Evolutionary conservation across 2,113 vertebrate species (phyloP).

Genomic region (Larimichthys crocea): DNA sequence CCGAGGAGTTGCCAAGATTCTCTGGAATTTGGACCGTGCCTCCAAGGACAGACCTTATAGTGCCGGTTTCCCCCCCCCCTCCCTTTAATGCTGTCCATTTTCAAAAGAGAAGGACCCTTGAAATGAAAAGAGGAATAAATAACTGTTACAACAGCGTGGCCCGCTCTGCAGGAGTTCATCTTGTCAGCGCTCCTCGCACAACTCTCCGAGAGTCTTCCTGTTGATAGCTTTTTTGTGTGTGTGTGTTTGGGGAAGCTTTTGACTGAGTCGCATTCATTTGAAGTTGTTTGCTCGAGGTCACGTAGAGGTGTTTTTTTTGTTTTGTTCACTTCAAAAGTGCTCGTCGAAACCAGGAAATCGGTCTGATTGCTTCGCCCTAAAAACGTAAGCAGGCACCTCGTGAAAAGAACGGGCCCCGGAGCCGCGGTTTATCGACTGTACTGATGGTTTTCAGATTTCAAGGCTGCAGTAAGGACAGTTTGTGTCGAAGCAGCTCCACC

Average conservation of each 20-base stretch:
- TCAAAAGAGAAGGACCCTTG: slow-evolving; percentile 73
- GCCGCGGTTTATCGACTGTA: not conserved
- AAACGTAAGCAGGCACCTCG: too few species aligned
- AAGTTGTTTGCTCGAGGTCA: slow-evolving; percentile 32
- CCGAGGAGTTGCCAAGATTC: slow-evolving; percentile 84
- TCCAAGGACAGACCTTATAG: slow-evolving; percentile 64
- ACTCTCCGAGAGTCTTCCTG: slow-evolving; percentile 39
- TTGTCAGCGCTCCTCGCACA: slow-evolving; percentile 41
- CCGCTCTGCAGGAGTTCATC: slow-evolving; percentile 70
- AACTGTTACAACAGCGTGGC: slow-evolving; percentile 68
- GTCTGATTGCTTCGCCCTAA: slow-evolving; percentile 9
- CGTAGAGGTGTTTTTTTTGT: slow-evolving; percentile 22
- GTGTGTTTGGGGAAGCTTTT: slow-evolving; percentile 40
- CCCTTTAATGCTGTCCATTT: slow-evolving; percentile 68
- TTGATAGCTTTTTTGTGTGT: slow-evolving; percentile 28
- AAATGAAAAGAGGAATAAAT: slow-evolving; percentile 79
- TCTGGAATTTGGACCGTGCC: slow-evolving; percentile 77
- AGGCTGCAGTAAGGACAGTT: not conserved
- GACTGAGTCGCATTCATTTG: slow-evolving; percentile 42
- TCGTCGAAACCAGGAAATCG: slow-evolving; percentile 41
- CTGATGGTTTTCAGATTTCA: not conserved
- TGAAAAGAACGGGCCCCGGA: not conserved
- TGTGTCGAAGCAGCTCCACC: not conserved
- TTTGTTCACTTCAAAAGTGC: not conserved
- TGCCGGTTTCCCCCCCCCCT: slow-evolving; percentile 48